Conservation (phyloP, 2,113 vertebrate species). For the Xenus cinereus region DNA sequence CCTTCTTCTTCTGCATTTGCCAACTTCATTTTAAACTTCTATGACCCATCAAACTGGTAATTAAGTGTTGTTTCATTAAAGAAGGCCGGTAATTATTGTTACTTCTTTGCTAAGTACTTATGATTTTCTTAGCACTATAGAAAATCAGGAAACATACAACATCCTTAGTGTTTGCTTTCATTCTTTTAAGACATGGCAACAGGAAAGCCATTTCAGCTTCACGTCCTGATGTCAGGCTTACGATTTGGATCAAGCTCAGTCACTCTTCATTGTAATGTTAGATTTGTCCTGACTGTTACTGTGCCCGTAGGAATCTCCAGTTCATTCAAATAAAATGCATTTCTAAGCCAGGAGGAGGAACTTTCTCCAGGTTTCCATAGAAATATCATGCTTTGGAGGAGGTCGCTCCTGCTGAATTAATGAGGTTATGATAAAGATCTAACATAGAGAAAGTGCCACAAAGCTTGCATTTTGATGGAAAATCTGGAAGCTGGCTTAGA, state of each 20-base stretch:
- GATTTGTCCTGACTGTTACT: not conserved
- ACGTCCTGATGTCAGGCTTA: not conserved
- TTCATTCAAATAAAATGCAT: not conserved
- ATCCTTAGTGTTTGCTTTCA: not conserved
- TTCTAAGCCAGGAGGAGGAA: not conserved
- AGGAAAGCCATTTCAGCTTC: not conserved
- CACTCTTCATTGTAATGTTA: not conserved
- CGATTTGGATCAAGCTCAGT: not conserved
- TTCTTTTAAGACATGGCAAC: not conserved
- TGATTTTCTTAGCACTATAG: not conserved
- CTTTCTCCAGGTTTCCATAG: conserved; percentile 31
- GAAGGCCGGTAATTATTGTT: not conserved
- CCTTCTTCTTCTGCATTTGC: not conserved
- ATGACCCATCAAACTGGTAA: not conserved
- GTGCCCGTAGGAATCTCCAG: not conserved
- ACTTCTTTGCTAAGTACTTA: not conserved
- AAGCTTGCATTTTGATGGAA: conserved; percentile 2
- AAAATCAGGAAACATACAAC: not conserved
- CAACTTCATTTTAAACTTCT: conserved; percentile 2
- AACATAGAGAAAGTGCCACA: not conserved
- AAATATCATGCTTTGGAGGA: conserved; percentile 8
- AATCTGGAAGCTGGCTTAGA: not conserved
- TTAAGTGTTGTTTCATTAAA: conserved; percentile 20
- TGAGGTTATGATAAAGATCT: conserved; percentile 19
- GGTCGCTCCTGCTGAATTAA: conserved; percentile 11